These are phyloP conservation scores for Lepidochitona cinerea DNA, from an alignment of 2,888 invertebrate species.

Conservation along the genomic window DNA sequence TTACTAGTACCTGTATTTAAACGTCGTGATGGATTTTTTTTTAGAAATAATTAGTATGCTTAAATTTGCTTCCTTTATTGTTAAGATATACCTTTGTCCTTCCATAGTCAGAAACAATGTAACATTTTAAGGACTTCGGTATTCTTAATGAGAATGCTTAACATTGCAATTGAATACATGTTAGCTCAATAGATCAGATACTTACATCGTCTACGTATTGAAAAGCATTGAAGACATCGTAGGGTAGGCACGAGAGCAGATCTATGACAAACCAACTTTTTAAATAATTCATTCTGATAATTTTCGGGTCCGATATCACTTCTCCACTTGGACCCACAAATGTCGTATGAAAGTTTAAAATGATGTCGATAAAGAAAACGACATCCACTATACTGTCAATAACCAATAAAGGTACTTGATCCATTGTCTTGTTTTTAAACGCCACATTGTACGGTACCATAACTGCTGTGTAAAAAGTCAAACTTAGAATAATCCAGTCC, in stretches of 20 bases:
- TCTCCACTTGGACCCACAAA: conserved; percentile 90
- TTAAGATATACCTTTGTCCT: no score
- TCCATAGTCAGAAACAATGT: no score
- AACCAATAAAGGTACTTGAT: conserved; percentile 71
- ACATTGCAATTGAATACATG: no score
- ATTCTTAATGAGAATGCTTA: no score
- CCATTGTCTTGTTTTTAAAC: conserved; percentile 96
- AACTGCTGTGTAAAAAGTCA: conserved; percentile 99
- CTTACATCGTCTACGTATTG: conserved; percentile 92
- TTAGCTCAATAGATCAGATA: no score
- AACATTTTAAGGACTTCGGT: no score
- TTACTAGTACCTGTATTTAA: no score
- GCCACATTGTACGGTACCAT: conserved; percentile 99
- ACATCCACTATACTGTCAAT: conserved; percentile 95
- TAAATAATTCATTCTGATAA: conserved; percentile 85
- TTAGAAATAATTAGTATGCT: no score
- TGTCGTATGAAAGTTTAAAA: conserved; percentile 99
- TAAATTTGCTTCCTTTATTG: no score
- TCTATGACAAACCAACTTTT: conserved; percentile 99
- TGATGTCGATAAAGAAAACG: conserved; percentile 99
- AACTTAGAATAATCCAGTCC: conserved; percentile 99
- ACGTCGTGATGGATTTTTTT: no score
- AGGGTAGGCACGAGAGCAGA: conserved; percentile 97
- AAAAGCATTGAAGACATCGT: conserved; percentile 99
- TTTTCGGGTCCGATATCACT: conserved; percentile 97